Evolutionary conservation across 2,888 invertebrate genomes (phyloP), one percentile per base, ranked within the genome.

Genomic region (Ectemnius continuus): DNA sequence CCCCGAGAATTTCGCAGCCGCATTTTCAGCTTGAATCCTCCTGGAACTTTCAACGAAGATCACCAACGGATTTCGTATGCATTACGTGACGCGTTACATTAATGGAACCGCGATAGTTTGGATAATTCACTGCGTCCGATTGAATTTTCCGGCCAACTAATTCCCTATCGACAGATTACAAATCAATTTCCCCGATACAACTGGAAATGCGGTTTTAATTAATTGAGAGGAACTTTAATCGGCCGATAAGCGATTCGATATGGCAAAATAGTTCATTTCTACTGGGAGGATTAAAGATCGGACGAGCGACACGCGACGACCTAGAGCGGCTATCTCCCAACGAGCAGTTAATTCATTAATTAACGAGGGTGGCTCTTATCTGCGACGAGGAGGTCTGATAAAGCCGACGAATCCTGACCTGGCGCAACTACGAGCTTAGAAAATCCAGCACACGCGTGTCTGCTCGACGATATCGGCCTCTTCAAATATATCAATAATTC

Each of bases 261-360:
- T 47, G 14, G 48, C n/a, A 64, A 62, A 63, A 73, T 69, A 59
- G 75, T 73, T 66, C 36, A 8, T 65, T 18, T 45, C 47, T 68
- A 62, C 59, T 61, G 48, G 28, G 58, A 23, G 62, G 59, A 77
- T 70, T 63, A 68, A 76, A 66, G 61, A 63, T 67, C 65, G 18
- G 45, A 63, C 69, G 58, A 52, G n/a, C 45, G 68, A 63, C 52
- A 48, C 18, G 72, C 68, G 23, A 36, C 69, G 70, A 67, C 69
- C 65, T 67, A 36, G 65, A n/a, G 28, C 67, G 70, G 67, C 72
- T 76, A 82, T 76, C 77, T 67, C 59, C 14, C 52, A 56, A 61
- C 73, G 36, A 36, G 36, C 36, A 36, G 75, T 79, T 79, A 74
- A 82, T 78, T 78, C 71, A 70, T 80, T 78, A 81, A 80, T 81